Evolutionary conservation across 2,113 vertebrate species (phyloP), one percentile per base, ranked within the genome.

Genomic region (Myotis yumanensis): DNA sequence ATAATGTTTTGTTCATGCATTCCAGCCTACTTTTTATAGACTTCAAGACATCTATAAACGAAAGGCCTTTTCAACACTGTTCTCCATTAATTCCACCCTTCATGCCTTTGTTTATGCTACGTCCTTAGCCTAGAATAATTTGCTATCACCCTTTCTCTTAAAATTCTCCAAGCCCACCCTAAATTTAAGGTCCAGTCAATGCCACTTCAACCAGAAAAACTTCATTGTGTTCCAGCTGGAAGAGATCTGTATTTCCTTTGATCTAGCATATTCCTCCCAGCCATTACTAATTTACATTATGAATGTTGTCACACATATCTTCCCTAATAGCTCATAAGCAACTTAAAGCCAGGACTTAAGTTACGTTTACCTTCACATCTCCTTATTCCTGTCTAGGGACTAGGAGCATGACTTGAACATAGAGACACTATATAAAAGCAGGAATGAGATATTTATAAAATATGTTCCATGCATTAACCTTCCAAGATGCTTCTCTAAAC

Each of bases 141-240:
- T 90, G 25, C 25, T 59, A 59, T 22, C 15, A 59, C 46, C 23
- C 11, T 79, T 20, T 66, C 43, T 82, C n/a, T 86, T 64, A 90
- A 82, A 7, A 43, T 89, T 69, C 12, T 25, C 73, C 9, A 89
- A 89, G 2, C 6, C 48, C 18, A 79, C n/a, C 7, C 6, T 57
- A 93, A 90, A 57, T 84, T 84, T 46, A 88, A 93, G 46, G 46
- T 73, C 35, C 32, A 95, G 30, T 57, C 35, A 90, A 69, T 79
- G 46, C 35, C 16, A 77, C 48, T 87, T 75, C 66, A 89, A 30
- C 46, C 22, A 75, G 43, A 48, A 92, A 93, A 30, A 0, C 48
- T 66, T 86, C 28, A 35, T 95, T 82, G 8, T 85, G 8, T 85
- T 11, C 17, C 25, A 90, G 18, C 12, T 95, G 59, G 59, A 89